Evolutionary conservation across 2,113 vertebrate genomes (phyloP), one percentile per base, ranked within the genome.

Genomic region (Orthonyx spaldingii): DNA sequence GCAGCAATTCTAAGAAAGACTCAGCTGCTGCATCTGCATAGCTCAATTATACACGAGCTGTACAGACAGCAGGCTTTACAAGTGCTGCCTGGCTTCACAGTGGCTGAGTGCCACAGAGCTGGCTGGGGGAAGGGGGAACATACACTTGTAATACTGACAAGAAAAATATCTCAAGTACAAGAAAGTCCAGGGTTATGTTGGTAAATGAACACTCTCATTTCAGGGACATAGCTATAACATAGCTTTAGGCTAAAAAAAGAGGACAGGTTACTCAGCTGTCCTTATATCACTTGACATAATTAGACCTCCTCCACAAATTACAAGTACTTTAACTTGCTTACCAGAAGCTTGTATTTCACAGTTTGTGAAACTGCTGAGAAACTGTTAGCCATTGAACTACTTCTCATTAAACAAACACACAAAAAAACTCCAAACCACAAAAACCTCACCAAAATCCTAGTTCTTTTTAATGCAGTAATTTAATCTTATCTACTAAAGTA

Each of bases 221-320:
- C 66, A 83, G 22, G 6, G 18, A 42, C 27, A 33, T 2, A 16
- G 3, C 16, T 42, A 15, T 2, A 61, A 22, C 0, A 1, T 3
- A 84, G 10, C 60, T 33, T 46, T 11, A 70, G n/a, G 35, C 19
- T 21, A 57, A 41, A 16, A 16, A 16, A 83, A 24, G 7, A 61
- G 4, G 4, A 56, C 7, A 41, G 21, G 10, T 61, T 57, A 41
- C 11, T 33, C 27, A 66, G 15, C 9, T 39, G 28, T 33, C 30
- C 23, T 57, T 47, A 18, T 7, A 56, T 21, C 21, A 44, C 21
- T 72, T 39, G n/a, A 60, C 11, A 49, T 28, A 46, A 42, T 19
- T 18, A 68, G 44, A 86, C 3, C 6, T 53, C 23, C 19, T 14
- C 11, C 23, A 35, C 5, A 76, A 32, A 68, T 44, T 39, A 56